Percentiles rank a stretch among this genome's conserved stretches.
Conservation (phyloP, 2,113 vertebrate genomes). For the Hystrix brachyura region DNA sequence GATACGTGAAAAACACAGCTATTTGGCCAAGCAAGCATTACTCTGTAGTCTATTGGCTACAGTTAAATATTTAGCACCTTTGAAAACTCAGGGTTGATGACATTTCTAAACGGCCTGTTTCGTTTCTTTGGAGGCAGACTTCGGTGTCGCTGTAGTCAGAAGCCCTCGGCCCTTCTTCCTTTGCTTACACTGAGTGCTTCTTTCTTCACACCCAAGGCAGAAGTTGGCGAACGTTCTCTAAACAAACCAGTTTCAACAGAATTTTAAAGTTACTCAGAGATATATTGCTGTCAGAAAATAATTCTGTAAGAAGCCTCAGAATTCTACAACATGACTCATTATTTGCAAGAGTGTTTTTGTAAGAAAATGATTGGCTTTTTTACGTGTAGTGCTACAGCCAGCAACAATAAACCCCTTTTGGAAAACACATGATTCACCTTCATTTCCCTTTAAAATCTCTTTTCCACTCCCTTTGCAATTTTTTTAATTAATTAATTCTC, state of each 20-base stretch:
- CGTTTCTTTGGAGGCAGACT: slow-evolving; percentile 52
- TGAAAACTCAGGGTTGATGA: slow-evolving; percentile 65
- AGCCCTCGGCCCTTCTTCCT: slow-evolving; percentile 1
- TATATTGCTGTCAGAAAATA: slow-evolving; percentile 57
- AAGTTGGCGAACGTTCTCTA: slow-evolving; percentile 72
- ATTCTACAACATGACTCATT: slow-evolving; percentile 65
- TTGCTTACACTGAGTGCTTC: slow-evolving; percentile 45
- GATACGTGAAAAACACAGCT: background rate
- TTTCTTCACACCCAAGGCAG: slow-evolving; percentile 68
- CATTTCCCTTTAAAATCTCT: slow-evolving; percentile 41
- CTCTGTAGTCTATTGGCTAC: slow-evolving; percentile 64
- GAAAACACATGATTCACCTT: slow-evolving; percentile 57
- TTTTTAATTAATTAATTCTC: background rate
- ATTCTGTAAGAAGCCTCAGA: slow-evolving; percentile 58
- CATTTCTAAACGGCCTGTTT: slow-evolving; percentile 69
- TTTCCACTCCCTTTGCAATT: background rate
- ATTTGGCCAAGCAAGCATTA: slow-evolving; percentile 16
- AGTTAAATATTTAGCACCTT: slow-evolving; percentile 73
- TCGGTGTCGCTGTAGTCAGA: background rate
- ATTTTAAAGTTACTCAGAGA: slow-evolving; percentile 68
- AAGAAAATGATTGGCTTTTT: slow-evolving; percentile 31
- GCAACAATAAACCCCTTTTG: slow-evolving; percentile 45
- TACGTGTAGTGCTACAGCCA: background rate
- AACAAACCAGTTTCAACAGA: slow-evolving; percentile 69
- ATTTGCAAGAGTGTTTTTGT: slow-evolving; percentile 45